Evolutionary conservation across 1,140 invertebrate species (phyloP).

Genomic region (Mya arenaria): DNA sequence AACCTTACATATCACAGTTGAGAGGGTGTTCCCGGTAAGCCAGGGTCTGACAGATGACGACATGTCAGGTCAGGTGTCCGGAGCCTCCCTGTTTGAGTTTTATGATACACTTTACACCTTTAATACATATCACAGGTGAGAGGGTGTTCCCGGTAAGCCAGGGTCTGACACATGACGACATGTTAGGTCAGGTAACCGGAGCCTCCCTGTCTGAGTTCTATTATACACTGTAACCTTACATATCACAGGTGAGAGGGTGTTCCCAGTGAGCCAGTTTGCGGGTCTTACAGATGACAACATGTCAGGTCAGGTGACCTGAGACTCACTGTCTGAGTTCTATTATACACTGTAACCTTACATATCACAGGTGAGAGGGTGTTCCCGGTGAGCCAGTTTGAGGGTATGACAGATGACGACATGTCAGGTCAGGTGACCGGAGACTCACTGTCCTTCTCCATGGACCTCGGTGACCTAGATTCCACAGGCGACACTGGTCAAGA

Average conservation of each 20-base stretch:
- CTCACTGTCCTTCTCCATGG: conserved; percentile 63
- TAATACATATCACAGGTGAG: conserved; percentile 69
- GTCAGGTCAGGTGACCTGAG: conserved; percentile 60
- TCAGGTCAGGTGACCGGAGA: conserved; percentile 64
- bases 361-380: conserved; percentile 75
- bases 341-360: background rate
- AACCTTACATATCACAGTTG: conserved; percentile 62
- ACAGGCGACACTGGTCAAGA: conserved; percentile 29
- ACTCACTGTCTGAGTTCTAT: conserved; percentile 51
- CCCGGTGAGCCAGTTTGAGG: conserved; percentile 60
- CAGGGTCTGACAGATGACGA: conserved; percentile 55
- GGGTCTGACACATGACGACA: conserved; percentile 55
- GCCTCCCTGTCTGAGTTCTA: too few species aligned
- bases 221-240: background rate
- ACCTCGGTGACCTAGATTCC: conserved; percentile 13
- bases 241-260: conserved; percentile 74
- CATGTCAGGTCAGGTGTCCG: conserved; percentile 55
- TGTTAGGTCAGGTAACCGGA: too few species aligned
- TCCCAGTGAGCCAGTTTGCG: conserved; percentile 62
- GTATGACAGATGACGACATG: conserved; percentile 56
- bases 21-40: conserved; percentile 72
- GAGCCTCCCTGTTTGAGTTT: conserved; percentile 60
- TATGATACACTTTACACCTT: background rate
- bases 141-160: conserved; percentile 70
- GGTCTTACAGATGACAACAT: conserved; percentile 56